phyloP scores from a whole-genome alignment of 2,888 invertebrate genomes.

The Sycophila texana region DNA sequence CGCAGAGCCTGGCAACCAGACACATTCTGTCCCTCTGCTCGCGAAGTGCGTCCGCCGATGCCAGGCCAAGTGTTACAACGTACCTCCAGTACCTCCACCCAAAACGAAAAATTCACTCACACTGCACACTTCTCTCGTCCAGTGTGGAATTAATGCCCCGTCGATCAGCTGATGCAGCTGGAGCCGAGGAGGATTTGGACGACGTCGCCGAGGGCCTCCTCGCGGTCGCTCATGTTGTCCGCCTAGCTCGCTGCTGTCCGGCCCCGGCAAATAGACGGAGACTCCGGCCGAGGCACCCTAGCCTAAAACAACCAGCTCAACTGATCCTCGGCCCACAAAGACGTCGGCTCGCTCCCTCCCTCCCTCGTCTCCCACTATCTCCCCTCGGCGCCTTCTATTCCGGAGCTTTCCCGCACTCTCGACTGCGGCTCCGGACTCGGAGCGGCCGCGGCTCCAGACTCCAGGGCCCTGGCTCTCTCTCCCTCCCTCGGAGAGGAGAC shows the following conservation, averaged over 20 bases:
- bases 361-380: too few species aligned
- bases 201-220: slow-evolving; percentile 20
- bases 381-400: background rate
- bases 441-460: slow-evolving; percentile 7
- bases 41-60: too few species aligned
- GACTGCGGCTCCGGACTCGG: too few species aligned
- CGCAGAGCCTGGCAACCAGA: too few species aligned
- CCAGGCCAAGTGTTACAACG: too few species aligned
- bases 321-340: background rate
- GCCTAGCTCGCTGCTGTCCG: background rate
- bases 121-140: too few species aligned
- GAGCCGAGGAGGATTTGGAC: slow-evolving; percentile 9
- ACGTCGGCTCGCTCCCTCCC: background rate
- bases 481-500: slow-evolving; percentile 19
- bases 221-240: slow-evolving; percentile 49
- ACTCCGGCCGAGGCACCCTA: too few species aligned
- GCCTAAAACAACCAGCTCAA: too few species aligned
- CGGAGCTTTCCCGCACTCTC: too few species aligned
- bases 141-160: slow-evolving; percentile 35
- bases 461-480: background rate
- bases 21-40: too few species aligned
- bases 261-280: background rate
- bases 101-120: too few species aligned
- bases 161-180: slow-evolving; percentile 54
- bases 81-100: too few species aligned